A percentile compares a stretch with the other conserved stretches of the same genome.
These are phyloP conservation scores for Taeniopygia guttata DNA, from an alignment of 2,797 vertebrate genomes.

Conservation along the genomic window DNA sequence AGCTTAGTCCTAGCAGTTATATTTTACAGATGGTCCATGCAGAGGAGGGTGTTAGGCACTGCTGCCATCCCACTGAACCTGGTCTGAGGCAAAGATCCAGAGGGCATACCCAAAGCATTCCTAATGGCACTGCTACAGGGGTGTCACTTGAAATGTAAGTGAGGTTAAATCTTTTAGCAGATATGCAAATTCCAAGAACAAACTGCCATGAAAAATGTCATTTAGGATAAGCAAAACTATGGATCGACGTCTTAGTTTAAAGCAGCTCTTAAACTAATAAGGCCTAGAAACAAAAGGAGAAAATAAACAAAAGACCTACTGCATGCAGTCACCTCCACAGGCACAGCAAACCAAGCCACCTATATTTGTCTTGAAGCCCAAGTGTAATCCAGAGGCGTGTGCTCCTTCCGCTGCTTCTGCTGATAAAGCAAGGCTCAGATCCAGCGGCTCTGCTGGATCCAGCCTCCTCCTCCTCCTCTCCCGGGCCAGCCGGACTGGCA, in stretches of 20 bases:
- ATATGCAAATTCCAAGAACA: neutral
- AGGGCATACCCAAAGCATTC: neutral
- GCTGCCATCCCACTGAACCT: neutral
- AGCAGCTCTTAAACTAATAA: neutral
- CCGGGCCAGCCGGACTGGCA: neutral
- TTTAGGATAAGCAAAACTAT: neutral
- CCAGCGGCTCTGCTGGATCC: accelerated
- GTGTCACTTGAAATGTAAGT: neutral
- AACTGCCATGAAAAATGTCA: neutral
- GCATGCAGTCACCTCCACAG: neutral
- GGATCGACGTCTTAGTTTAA: neutral
- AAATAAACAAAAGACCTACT: accelerated
- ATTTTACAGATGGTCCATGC: neutral
- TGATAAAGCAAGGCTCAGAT: accelerated
- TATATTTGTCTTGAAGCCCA: no score
- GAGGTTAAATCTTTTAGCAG: neutral
- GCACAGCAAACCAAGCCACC: neutral
- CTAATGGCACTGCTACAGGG: accelerated
- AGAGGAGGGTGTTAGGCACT: accelerated
- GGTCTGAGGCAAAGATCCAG: neutral
- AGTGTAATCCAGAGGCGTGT: neutral
- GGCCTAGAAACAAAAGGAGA: neutral
- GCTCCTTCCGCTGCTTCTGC: neutral
- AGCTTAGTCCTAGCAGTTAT: neutral
- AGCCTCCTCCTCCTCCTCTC: neutral